A percentile compares a stretch with the other conserved stretches of the same genome.
phyloP scores from a whole-genome alignment of 1,140 invertebrate species.

The Bombus pascuorum region DNA sequence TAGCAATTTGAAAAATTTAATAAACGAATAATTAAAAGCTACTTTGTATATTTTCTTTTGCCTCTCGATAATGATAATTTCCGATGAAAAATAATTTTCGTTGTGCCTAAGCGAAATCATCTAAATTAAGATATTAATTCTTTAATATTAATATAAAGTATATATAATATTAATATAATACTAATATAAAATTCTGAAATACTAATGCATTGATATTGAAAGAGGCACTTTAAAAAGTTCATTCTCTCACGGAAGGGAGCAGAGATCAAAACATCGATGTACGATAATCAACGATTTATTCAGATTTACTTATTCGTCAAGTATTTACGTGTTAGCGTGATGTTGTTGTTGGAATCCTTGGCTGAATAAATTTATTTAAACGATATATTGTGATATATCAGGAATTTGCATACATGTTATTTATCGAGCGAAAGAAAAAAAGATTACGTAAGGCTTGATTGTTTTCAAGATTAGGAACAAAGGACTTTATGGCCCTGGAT shows the following conservation, averaged over 20 bases:
- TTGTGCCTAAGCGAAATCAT: too few relatives aligned
- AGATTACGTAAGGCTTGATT: constrained; percentile 26
- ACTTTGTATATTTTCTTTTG: background rate
- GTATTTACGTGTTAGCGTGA: background rate
- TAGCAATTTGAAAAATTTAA: background rate
- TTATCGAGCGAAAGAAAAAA: constrained; percentile 4
- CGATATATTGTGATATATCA: background rate
- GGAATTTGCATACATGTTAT: background rate
- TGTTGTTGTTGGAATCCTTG: background rate
- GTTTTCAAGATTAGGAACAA: constrained; percentile 22
- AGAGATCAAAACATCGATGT: background rate
- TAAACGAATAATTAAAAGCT: background rate
- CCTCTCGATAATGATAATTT: background rate
- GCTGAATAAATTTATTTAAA: constrained; percentile 32
- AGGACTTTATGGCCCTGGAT: background rate
- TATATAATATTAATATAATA: too few relatives aligned
- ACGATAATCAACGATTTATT: background rate
- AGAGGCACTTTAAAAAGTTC: too few relatives aligned
- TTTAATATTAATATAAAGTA: too few relatives aligned
- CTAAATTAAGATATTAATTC: too few relatives aligned
- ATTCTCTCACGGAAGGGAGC: too few relatives aligned
- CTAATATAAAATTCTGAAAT: too few relatives aligned
- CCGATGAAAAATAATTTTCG: background rate
- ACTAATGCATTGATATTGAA: too few relatives aligned
- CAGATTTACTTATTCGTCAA: background rate